These are phyloP conservation scores for Pseudopipra pipra DNA, from an alignment of 2,113 vertebrate species.

Conservation along the genomic window DNA sequence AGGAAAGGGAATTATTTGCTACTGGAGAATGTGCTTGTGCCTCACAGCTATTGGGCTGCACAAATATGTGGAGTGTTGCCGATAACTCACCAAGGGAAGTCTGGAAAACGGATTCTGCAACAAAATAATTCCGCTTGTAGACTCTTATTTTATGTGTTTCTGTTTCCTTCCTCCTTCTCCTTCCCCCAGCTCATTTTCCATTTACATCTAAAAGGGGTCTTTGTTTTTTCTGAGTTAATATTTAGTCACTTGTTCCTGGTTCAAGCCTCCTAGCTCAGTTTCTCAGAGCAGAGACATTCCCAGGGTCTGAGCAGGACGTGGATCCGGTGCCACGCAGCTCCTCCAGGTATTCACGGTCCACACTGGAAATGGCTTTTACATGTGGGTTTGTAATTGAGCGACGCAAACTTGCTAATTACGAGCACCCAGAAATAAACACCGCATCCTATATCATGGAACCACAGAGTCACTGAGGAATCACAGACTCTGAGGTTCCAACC, in stretches of 20 bases:
- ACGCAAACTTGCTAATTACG: neutral
- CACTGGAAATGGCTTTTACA: neutral
- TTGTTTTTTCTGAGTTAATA: slow-evolving; percentile 26
- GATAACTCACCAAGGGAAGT: neutral
- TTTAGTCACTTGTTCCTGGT: neutral
- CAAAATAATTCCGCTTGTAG: neutral
- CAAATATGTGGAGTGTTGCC: neutral
- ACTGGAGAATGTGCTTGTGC: slow-evolving; percentile 26
- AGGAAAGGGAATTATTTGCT: slow-evolving; percentile 36
- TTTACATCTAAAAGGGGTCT: slow-evolving; percentile 37
- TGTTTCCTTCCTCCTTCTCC: slow-evolving; percentile 15
- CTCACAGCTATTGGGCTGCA: neutral
- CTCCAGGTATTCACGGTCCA: neutral
- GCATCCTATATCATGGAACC: neutral
- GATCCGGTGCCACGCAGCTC: neutral
- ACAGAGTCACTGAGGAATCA: no score
- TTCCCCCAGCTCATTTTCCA: neutral
- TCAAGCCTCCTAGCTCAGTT: neutral
- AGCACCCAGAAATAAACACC: neutral
- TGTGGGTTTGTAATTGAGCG: neutral
- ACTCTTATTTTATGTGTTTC: slow-evolving; percentile 8
- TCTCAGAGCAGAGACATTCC: neutral
- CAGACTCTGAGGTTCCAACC: no score
- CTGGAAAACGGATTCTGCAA: slow-evolving; percentile 1
- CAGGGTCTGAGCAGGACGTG: neutral